phyloP scores from a whole-genome alignment of 1,140 invertebrate species.

The Hycleus phaleratus region DNA sequence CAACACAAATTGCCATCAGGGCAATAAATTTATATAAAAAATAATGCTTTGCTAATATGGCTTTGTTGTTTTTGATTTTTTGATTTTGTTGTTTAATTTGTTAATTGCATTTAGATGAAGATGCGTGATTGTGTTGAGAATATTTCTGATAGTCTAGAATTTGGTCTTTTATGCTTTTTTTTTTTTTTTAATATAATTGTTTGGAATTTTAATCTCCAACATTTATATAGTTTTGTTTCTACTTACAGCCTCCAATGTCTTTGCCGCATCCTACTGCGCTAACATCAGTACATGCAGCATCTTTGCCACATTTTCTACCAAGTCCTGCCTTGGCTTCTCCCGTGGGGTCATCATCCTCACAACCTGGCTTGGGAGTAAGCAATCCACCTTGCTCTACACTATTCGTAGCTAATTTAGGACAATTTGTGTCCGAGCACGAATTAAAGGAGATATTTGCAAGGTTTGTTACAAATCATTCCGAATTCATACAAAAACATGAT shows the following conservation, averaged over 20 bases:
- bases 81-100: neutral
- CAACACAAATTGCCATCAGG: no score
- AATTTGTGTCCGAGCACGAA: slow-evolving; percentile 94
- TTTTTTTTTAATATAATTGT: neutral
- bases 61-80: neutral
- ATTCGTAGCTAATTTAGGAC: slow-evolving; percentile 94
- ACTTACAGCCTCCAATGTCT: slow-evolving; percentile 55
- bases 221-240: slow-evolving; percentile 1
- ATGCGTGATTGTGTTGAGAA: slow-evolving; percentile 15
- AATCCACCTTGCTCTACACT: slow-evolving; percentile 91
- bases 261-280: slow-evolving; percentile 72
- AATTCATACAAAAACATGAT: neutral
- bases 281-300: slow-evolving; percentile 70
- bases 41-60: neutral
- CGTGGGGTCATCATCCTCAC: slow-evolving; percentile 71
- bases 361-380: slow-evolving; percentile 52
- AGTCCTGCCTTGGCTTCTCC: slow-evolving; percentile 80
- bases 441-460: slow-evolving; percentile 96
- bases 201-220: neutral
- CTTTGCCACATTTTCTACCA: slow-evolving; percentile 67
- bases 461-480: slow-evolving; percentile 49
- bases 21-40: no score
- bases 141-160: slow-evolving; percentile 24
- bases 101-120: slow-evolving; percentile 1
- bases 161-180: slow-evolving; percentile 10